Conservation (phyloP, 2,113 vertebrate genomes). For the Chionomys nivalis region DNA sequence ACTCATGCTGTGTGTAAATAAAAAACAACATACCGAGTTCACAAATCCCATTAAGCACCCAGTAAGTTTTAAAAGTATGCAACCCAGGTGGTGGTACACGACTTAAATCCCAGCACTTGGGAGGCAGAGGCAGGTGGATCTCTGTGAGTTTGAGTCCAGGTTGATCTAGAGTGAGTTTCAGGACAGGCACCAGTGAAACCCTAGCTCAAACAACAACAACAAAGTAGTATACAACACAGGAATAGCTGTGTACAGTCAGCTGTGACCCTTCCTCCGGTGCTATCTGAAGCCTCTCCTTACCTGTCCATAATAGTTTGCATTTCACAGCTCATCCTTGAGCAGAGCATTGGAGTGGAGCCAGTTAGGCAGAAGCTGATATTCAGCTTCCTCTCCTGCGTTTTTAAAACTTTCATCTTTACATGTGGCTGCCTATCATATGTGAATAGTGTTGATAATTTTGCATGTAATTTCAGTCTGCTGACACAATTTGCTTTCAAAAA, state of each 20-base stretch:
- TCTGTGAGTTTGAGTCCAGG: too few relatives aligned
- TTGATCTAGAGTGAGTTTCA: too few relatives aligned
- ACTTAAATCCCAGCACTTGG: too few relatives aligned
- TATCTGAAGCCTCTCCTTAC: not conserved
- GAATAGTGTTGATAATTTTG: conserved; percentile 74
- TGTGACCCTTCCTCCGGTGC: not conserved
- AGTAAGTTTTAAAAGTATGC: not conserved
- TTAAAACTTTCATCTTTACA: conserved; percentile 73
- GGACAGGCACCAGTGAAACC: too few relatives aligned
- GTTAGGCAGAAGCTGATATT: conserved; percentile 57
- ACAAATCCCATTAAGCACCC: not conserved
- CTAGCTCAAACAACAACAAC: too few relatives aligned
- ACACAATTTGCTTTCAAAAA: conserved; percentile 77
- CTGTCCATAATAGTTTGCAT: not conserved
- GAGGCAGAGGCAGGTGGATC: too few relatives aligned
- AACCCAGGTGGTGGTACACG: too few relatives aligned
- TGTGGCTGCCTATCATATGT: conserved; percentile 67
- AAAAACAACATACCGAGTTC: not conserved
- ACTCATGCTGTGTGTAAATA: not conserved
- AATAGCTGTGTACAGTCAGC: not conserved
- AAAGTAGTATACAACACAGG: not conserved
- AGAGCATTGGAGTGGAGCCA: conserved; percentile 40
- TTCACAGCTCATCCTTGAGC: conserved; percentile 25
- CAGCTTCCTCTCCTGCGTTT: conserved; percentile 57
- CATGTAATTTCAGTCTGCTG: conserved; percentile 79